Evolutionary conservation across 2,113 vertebrate genomes (phyloP).

Genomic region (Laterallus jamaicensis): DNA sequence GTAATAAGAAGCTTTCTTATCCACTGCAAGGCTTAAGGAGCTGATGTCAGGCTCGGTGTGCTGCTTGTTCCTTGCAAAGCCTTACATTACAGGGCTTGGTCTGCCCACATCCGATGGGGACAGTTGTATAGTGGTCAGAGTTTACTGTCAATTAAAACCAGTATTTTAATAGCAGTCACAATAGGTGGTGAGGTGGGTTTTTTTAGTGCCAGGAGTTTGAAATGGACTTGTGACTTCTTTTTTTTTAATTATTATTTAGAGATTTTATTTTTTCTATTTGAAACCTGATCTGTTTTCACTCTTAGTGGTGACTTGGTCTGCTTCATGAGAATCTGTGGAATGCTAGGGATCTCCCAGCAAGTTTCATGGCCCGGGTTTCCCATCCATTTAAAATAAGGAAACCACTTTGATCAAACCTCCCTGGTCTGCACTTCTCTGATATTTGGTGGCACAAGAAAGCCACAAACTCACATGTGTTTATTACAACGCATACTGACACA

Average conservation of each 20-base stretch:
- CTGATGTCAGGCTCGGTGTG: accelerated
- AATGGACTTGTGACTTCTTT: neutral
- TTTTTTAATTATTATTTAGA: neutral
- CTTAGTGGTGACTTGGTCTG: neutral
- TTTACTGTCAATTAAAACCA: neutral
- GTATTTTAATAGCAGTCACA: neutral
- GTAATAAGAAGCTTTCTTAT: neutral
- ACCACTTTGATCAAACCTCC: neutral
- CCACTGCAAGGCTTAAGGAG: neutral
- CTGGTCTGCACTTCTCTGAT: neutral
- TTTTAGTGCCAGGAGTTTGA: neutral
- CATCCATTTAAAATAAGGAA: neutral
- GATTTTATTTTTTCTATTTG: neutral
- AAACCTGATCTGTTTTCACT: neutral
- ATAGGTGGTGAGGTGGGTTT: neutral
- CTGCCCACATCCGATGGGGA: neutral
- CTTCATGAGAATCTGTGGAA: neutral
- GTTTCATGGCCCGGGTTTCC: neutral
- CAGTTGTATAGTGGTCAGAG: neutral
- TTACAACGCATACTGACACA: neutral
- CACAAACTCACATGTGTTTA: neutral
- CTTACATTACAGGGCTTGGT: neutral
- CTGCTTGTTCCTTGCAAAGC: neutral
- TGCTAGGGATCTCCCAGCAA: neutral
- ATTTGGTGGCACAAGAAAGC: neutral